A percentile compares a stretch with the other conserved stretches of the same genome.
These are phyloP conservation scores for Cromileptes altivelis DNA, from an alignment of 2,113 vertebrate genomes.

Conservation along the genomic window DNA sequence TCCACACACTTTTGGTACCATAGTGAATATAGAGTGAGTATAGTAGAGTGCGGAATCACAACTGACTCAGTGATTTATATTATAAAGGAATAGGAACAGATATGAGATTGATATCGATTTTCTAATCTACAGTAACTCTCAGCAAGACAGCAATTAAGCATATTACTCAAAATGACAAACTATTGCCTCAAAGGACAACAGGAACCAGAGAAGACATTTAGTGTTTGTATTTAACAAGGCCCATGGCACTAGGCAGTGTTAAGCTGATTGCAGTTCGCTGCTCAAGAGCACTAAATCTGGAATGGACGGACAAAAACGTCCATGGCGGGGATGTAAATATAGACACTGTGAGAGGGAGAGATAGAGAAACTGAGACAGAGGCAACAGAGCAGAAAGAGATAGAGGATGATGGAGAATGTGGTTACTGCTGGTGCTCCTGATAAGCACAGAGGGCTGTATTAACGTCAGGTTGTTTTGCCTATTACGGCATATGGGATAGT, in stretches of 20 bases:
- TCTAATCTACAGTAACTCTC: constrained; percentile 7
- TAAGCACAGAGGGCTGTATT: constrained; percentile 68
- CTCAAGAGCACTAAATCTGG: constrained; percentile 35
- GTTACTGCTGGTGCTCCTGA: constrained; percentile 63
- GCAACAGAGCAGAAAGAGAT: constrained; percentile 25
- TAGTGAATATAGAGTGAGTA: neutral
- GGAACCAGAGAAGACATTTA: neutral
- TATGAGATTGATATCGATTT: neutral
- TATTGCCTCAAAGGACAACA: neutral
- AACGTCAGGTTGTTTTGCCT: constrained; percentile 51
- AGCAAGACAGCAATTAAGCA: neutral
- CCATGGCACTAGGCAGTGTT: neutral
- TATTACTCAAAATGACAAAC: constrained; percentile 17
- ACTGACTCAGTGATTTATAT: neutral
- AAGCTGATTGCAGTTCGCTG: constrained; percentile 18
- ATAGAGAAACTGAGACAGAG: constrained; percentile 28
- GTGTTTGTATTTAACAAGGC: constrained; percentile 1
- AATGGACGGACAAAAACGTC: constrained; percentile 23
- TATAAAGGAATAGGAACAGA: neutral
- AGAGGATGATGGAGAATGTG: constrained; percentile 51
- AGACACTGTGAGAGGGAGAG: constrained; percentile 28
- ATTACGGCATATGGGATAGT: constrained; percentile 33
- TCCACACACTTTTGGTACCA: neutral
- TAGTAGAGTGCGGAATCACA: neutral
- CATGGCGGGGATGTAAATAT: constrained; percentile 49